phyloP scores from a whole-genome alignment of 2,888 invertebrate genomes.

The Itoplectis maculator region DNA sequence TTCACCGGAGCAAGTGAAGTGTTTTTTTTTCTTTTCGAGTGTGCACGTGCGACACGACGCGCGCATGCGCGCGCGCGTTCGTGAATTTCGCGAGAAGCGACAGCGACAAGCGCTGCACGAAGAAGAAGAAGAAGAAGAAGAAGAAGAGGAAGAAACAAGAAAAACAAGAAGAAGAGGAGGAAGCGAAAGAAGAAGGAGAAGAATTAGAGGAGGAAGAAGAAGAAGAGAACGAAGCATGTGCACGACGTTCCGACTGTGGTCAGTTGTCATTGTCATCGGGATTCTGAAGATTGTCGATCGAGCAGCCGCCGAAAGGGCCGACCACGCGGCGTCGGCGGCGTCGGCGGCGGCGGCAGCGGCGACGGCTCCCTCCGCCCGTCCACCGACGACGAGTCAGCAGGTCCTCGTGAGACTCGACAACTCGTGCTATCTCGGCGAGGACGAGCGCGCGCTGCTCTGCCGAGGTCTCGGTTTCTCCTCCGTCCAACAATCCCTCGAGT shows the following conservation, averaged over 20 bases:
- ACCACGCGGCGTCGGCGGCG: conserved; percentile 18
- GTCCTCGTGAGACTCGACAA: conserved; percentile 40
- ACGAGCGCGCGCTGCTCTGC: conserved; percentile 77
- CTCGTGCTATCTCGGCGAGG: conserved; percentile 77
- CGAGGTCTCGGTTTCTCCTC: conserved; percentile 68
- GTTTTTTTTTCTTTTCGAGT: too few species aligned
- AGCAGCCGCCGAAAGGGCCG: conserved; percentile 23
- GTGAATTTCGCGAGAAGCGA: too few species aligned
- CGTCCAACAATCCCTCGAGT: too few species aligned
- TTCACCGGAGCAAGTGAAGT: not conserved
- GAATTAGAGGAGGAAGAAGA: conserved; percentile 17
- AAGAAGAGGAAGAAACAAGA: not conserved
- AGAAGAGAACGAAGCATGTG: conserved; percentile 73
- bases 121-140: conserved; percentile 50
- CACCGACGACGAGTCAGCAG: conserved; percentile 15
- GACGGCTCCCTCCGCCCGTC: too few species aligned
- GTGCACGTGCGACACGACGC: not conserved
- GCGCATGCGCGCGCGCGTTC: too few species aligned
- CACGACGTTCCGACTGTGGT: conserved; percentile 67
- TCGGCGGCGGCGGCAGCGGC: too few species aligned
- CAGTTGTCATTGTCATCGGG: conserved; percentile 58
- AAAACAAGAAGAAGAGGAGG: not conserved
- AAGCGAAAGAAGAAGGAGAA: not conserved
- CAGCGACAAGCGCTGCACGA: not conserved
- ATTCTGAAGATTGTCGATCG: conserved; percentile 40